Evolutionary conservation across 2,113 vertebrate genomes (phyloP), one percentile per base, ranked within the genome.

Genomic region (Elephantulus edwardii): DNA sequence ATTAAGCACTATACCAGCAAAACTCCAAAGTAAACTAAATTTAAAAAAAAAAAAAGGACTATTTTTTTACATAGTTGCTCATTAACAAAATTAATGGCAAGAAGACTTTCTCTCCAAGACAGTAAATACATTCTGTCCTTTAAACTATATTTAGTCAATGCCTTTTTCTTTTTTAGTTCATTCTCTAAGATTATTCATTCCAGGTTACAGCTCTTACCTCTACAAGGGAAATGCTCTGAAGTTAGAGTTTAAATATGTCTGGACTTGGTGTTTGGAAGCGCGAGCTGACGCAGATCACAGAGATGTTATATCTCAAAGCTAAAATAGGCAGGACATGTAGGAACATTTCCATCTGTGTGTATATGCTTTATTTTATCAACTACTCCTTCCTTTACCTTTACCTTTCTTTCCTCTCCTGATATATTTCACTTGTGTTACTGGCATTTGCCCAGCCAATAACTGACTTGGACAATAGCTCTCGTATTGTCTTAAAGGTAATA

Each of bases 351-450:
- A 44, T 71, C 1, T 81, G 9, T 78, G 30, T n/a, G 3, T 52
- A 8, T 68, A 9, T 68, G 16, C 77, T 82, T 91, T 91, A 91
- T 85, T n/a, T 82, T 64, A 91, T 62, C 66, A 66, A 64, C 58
- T 80, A 44, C 40, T 93, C 93, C 60, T 70, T 91, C 78, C 84
- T 93, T 85, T 58, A 86, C 58, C 70, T 90, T 93, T 71, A 54
- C 0, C n/a, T n/a, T n/a, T n/a, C n/a, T n/a, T n/a, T n/a, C n/a
- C n/a, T 87, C 50, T 82, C 33, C 78, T 81, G 38, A 26, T 66
- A 50, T 91, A 96, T 93, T 94, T 96, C 78, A 92, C 30, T 91
- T 93, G 78, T 92, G 62, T 92, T 93, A 76, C 64, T 68, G 28
- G 89, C 83, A 92, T 89, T 93, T 95, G 56, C 77, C 86, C 46